Conservation (phyloP, 2,797 vertebrate species). For the Micropoecilia bifurca region DNA sequence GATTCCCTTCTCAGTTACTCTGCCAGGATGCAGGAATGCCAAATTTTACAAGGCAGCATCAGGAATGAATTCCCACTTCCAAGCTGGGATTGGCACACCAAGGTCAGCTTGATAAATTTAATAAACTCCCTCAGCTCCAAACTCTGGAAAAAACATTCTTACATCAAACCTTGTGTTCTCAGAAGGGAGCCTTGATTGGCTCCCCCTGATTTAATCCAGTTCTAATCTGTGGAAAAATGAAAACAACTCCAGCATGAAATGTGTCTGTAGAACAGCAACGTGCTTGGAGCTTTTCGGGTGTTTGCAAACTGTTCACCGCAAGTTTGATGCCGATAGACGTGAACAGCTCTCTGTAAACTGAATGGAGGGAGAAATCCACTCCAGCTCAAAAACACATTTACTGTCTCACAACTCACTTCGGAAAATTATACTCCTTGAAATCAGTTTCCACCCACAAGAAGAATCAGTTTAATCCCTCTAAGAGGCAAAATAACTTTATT, state of each 20-base stretch:
- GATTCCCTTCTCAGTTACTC: background rate
- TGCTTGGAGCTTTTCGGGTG: background rate
- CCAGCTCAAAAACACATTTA: background rate
- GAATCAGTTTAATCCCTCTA: background rate
- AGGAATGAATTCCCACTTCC: background rate
- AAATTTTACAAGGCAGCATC: constrained; percentile 6
- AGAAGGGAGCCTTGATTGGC: background rate
- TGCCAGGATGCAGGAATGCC: background rate
- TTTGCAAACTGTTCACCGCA: constrained; percentile 11
- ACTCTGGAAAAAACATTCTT: constrained; percentile 1
- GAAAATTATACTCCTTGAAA: background rate
- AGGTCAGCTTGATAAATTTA: constrained; percentile 10
- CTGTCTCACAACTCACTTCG: background rate
- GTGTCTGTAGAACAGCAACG: background rate
- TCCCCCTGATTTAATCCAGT: constrained; percentile 21
- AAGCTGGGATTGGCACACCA: constrained; percentile 2
- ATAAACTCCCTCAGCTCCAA: constrained; percentile 16
- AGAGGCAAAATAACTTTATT: background rate
- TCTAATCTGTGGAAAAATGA: constrained; percentile 13
- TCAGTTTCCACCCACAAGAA: background rate
- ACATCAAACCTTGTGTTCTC: constrained; percentile 5
- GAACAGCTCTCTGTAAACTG: background rate
- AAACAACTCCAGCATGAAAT: constrained; percentile 16
- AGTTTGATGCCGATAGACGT: constrained; percentile 31
- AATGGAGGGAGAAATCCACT: constrained; percentile 14